phyloP scores from a whole-genome alignment of 2,113 vertebrate species.

The Setophaga kirtlandii region DNA sequence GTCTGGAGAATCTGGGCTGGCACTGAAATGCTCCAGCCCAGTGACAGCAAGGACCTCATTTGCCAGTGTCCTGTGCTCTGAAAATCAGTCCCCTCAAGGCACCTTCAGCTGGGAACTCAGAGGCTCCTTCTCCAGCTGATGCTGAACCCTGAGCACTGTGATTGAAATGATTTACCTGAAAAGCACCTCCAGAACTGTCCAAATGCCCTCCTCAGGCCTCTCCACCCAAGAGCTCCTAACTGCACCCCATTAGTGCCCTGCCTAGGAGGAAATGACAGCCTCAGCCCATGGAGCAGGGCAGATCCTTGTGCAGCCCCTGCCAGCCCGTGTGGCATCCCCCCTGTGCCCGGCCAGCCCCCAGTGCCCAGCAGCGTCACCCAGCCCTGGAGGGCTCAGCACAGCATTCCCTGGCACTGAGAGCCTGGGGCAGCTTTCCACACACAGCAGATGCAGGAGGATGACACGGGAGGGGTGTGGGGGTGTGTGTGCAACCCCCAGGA shows the following conservation, averaged over 20 bases:
- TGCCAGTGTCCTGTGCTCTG: background rate
- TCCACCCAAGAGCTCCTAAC: background rate
- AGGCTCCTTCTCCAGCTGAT: background rate
- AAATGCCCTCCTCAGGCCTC: background rate
- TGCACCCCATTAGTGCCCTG: background rate
- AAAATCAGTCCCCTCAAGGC: background rate
- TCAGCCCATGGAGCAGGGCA: background rate
- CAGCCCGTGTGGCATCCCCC: background rate
- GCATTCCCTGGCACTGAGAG: conserved; percentile 18
- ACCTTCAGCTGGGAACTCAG: background rate
- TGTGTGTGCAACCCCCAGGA: background rate
- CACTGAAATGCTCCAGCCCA: background rate
- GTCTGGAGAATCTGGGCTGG: background rate
- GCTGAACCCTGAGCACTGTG: background rate
- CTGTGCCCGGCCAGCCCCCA: background rate
- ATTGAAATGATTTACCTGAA: background rate
- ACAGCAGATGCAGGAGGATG: background rate
- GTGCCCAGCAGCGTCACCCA: background rate
- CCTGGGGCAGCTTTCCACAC: background rate
- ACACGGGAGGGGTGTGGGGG: background rate
- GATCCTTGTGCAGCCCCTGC: background rate
- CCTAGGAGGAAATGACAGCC: background rate
- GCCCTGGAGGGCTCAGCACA: background rate
- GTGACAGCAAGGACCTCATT: background rate
- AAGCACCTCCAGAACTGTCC: accelerated